phyloP scores from a whole-genome alignment of 2,888 invertebrate genomes.

The Herminia tarsipennalis region DNA sequence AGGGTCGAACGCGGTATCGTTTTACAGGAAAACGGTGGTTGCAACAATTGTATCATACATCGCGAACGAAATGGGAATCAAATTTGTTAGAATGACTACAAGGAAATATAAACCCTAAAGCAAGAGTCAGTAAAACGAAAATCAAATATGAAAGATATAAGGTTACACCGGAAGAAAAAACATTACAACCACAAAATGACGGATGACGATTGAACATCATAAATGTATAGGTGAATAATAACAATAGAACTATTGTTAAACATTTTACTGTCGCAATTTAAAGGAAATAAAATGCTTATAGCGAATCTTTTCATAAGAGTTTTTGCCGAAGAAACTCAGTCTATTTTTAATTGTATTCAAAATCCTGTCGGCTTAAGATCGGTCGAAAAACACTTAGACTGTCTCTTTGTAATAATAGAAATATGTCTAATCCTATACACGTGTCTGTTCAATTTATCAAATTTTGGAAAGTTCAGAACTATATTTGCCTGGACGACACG shows the following conservation, averaged over 20 bases:
- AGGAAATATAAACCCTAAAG: constrained; percentile 41
- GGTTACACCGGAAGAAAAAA: constrained; percentile 50
- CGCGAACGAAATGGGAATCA: constrained; percentile 49
- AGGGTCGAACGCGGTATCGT: constrained; percentile 61
- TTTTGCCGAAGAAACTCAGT: constrained; percentile 5
- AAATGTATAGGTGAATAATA: constrained; percentile 36
- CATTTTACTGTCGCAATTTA: constrained; percentile 25
- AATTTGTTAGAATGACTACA: constrained; percentile 27
- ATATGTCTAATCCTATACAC: too few species aligned
- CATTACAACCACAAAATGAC: constrained; percentile 51
- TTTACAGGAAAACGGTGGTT: constrained; percentile 79
- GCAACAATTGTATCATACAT: constrained; percentile 70
- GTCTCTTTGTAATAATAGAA: too few species aligned
- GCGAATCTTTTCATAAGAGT: constrained; percentile 8
- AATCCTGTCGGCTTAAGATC: too few species aligned
- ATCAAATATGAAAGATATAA: background rate
- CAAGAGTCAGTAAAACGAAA: constrained; percentile 12
- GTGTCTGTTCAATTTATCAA: too few species aligned
- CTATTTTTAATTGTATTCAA: constrained; percentile 2
- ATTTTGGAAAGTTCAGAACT: too few species aligned
- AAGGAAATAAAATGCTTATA: constrained; percentile 23
- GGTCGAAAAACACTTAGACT: too few species aligned
- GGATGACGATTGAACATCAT: constrained; percentile 52
- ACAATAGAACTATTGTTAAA: constrained; percentile 17
- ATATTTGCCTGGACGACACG: too few species aligned